Percentiles rank a stretch among this genome's conserved stretches.
Conservation (phyloP, 2,888 invertebrate genomes). For the Iselma pallidipennis region DNA sequence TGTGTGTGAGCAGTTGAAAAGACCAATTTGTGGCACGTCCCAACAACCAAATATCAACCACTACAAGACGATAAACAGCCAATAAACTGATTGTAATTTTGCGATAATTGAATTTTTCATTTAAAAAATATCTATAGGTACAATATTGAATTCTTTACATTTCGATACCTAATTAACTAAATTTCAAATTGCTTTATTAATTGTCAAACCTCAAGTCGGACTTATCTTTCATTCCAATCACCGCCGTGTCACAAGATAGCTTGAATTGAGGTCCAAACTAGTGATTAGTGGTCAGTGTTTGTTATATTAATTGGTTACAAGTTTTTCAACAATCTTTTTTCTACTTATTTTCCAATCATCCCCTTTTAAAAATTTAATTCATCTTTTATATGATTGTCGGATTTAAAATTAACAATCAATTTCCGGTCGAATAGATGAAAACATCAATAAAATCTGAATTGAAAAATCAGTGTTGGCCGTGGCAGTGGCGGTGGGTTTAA, state of each 20-base stretch:
- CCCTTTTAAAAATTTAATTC: background rate
- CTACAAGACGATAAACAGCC: background rate
- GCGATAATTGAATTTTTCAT: background rate
- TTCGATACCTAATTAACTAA: constrained; percentile 46
- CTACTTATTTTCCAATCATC: background rate
- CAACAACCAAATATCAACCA: constrained; percentile 2
- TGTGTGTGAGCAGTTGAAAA: background rate
- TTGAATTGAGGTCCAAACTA: constrained; percentile 9
- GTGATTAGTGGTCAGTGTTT: constrained; percentile 30
- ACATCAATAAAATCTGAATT: constrained; percentile 32
- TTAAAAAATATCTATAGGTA: too few relatives aligned
- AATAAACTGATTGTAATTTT: background rate
- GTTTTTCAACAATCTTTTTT: constrained; percentile 24
- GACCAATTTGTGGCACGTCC: constrained; percentile 2
- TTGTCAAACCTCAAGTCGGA: constrained; percentile 29
- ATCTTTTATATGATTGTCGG: background rate
- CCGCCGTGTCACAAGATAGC: constrained; percentile 7
- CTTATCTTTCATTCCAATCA: background rate
- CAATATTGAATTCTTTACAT: too few relatives aligned
- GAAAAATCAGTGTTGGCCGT: constrained; percentile 35
- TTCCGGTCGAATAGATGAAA: background rate
- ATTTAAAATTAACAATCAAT: background rate
- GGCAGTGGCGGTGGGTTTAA: constrained; percentile 33
- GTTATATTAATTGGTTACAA: constrained; percentile 36
- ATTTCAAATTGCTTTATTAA: constrained; percentile 47